Percentiles rank a stretch among this genome's conserved stretches.
These are phyloP conservation scores for Halcyon leucocephala DNA, from an alignment of 2,797 vertebrate species.

Conservation along the genomic window DNA sequence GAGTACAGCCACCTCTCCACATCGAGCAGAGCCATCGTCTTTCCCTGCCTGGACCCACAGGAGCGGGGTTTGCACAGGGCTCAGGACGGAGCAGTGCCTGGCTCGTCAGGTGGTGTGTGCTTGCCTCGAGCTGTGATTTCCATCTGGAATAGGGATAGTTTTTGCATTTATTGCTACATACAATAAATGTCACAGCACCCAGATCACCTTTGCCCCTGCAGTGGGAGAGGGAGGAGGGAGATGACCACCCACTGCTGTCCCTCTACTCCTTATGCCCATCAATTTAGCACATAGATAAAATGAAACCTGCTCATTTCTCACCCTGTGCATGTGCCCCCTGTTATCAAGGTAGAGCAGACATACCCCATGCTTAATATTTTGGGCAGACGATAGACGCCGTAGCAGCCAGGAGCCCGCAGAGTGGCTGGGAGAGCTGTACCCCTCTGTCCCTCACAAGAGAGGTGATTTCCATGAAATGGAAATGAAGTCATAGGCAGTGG, in stretches of 20 bases:
- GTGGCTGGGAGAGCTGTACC: not conserved
- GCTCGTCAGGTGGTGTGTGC: rapidly evolving
- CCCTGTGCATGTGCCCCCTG: too few species aligned
- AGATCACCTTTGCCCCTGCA: not conserved
- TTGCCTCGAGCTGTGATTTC: not conserved
- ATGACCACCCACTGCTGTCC: rapidly evolving
- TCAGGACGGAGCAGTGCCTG: not conserved
- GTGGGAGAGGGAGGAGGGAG: not conserved
- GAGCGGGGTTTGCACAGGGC: rapidly evolving
- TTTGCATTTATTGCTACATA: not conserved
- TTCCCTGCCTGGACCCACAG: rapidly evolving
- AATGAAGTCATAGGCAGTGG: not conserved
- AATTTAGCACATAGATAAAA: not conserved
- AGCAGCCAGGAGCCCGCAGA: not conserved
- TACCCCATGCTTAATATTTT: not conserved
- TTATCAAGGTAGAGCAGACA: not conserved
- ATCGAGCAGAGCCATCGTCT: not conserved
- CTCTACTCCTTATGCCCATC: rapidly evolving
- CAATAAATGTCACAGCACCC: rapidly evolving
- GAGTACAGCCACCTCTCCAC: not conserved
- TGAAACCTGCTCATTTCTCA: not conserved
- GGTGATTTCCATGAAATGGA: not conserved
- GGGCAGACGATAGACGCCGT: not conserved
- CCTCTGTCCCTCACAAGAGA: not conserved
- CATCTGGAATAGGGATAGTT: not conserved